Base-by-base conservation (phyloP, 92 coral and sea anemone genomes). In the Porites evermanni region DNA sequence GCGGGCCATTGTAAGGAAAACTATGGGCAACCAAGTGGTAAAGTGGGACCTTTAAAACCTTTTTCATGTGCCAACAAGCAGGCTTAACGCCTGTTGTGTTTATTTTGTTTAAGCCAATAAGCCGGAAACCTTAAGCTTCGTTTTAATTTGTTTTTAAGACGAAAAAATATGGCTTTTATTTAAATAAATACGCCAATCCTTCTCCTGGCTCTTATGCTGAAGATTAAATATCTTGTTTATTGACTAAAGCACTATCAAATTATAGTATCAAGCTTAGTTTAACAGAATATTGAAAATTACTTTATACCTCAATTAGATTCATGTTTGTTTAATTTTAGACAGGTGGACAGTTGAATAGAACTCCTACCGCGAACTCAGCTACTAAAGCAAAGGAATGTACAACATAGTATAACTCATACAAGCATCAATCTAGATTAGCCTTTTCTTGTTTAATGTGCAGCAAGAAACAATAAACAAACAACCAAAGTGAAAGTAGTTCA, bases 301-400 rank as follows among this genome's bases (percentile, higher is more conserved):
- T 79, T 65, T 79, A 23, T 12, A 50, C 73, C 23, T 64, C 68
- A 79, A 21, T 65, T 47, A 61, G 65, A 79, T 50, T 64, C 51
- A 60, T 72, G 65, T 79, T 53, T 18, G 80, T 77, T 21, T 21
- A 21, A 21, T 21, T 26, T 38, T 26, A 11, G 10, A n/a, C 12
- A 16, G 12, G 68, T n/a, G 50, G 83, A 79, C 72, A 79, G 58
- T 53, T 79, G 83, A 79, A 79, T 79, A 64, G 83, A 47, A 32
- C 71, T 18, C 83, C 83, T 64, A 12, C 72, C 20, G 83, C 60
- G 83, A 63, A 12, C 12, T 16, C 50, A 67, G 38, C 67, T 44
- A 32, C 32, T 24, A 29, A 56, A 59, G 63, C 32, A 54, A 58
- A 14, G 72, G 72, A 67, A 67, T 67, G 32, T 12, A 23, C 16